Percentiles rank a stretch among this genome's conserved stretches.
phyloP scores from a whole-genome alignment of 2,797 vertebrate genomes.

The Botia almorhae region DNA sequence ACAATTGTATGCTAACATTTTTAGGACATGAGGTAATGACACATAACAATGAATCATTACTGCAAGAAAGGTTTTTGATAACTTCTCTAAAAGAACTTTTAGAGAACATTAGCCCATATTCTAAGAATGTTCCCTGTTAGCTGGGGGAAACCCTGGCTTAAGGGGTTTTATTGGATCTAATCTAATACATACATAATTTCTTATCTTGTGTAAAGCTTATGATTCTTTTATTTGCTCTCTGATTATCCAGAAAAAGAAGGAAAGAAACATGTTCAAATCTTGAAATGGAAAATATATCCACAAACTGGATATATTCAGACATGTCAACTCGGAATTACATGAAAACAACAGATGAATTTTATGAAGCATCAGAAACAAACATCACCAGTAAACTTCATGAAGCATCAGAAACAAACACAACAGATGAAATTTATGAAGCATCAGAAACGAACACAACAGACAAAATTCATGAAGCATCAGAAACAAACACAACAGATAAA shows the following conservation, averaged over 20 bases:
- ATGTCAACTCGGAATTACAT: no score
- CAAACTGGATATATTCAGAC: no score
- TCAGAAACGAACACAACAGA: slow-evolving; percentile 38
- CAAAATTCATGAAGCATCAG: slow-evolving; percentile 2
- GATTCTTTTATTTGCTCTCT: slow-evolving; percentile 14
- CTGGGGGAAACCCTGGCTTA: no score
- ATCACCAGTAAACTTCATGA: neutral
- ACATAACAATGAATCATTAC: no score
- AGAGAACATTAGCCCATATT: no score
- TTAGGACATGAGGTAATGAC: no score
- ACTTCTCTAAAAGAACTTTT: no score
- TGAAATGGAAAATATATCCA: slow-evolving; percentile 61
- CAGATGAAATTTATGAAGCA: neutral
- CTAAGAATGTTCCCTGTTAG: no score
- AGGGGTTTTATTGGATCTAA: no score
- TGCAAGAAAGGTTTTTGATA: no score
- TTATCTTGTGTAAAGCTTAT: neutral
- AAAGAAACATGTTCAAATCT: slow-evolving; percentile 53
- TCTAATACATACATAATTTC: no score
- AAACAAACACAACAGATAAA: neutral
- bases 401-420: neutral
- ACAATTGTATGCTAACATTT: no score
- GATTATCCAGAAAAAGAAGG: slow-evolving; percentile 64
- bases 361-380: neutral
- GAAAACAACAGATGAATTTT: neutral